Evolutionary conservation across 2,113 vertebrate genomes (phyloP).

Genomic region (Tetrax tetrax): DNA sequence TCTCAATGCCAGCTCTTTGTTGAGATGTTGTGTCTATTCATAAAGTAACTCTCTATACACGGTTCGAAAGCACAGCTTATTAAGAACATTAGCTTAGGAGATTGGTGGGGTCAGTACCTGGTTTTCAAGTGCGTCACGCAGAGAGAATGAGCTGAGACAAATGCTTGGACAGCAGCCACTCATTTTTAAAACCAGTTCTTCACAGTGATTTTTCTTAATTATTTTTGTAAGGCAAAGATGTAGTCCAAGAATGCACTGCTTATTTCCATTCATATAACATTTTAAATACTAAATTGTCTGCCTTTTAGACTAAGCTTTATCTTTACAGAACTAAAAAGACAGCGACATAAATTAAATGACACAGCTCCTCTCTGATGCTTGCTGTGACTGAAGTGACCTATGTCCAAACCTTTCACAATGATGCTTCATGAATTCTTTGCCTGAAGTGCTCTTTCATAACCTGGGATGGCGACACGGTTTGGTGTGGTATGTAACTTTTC

Average conservation of each 20-base stretch:
- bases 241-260: not conserved
- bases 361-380: not conserved
- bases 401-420: not conserved
- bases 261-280: not conserved
- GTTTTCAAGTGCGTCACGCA: not conserved
- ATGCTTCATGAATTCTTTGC: accelerated
- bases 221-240: not conserved
- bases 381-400: not conserved
- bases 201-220: not conserved
- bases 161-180: not conserved
- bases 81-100: not conserved
- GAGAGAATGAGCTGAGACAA: not conserved
- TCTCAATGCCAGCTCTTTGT: not conserved
- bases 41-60: not conserved
- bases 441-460: not conserved
- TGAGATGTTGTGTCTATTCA: not conserved
- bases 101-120: not conserved
- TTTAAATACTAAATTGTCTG: not conserved
- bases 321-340: not conserved
- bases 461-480: not conserved
- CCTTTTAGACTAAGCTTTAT: not conserved
- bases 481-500: not conserved
- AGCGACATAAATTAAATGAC: not conserved
- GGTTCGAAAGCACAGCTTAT: not conserved
- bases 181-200: not conserved